Evolutionary conservation across 2,113 vertebrate species (phyloP).

Genomic region (Sinocyclocheilus grahami): DNA sequence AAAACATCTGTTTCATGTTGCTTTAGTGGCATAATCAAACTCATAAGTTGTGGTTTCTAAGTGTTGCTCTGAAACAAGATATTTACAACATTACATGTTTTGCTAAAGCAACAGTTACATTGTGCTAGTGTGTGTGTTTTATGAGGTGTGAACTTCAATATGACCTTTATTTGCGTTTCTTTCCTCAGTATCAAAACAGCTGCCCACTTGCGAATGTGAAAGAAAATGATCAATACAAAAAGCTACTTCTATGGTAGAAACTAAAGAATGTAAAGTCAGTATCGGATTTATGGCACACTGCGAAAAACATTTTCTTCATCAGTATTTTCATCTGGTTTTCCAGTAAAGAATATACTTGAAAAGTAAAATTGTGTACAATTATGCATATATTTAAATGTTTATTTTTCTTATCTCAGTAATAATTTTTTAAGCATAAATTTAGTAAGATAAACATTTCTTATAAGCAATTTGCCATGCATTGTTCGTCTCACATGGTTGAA

Average conservation of each 20-base stretch:
- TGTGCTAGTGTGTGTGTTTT: neutral
- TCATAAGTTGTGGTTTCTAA: neutral
- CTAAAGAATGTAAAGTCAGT: neutral
- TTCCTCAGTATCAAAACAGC: slow-evolving; percentile 1
- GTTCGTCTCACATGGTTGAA: neutral
- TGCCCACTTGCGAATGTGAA: slow-evolving; percentile 16
- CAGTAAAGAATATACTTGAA: neutral
- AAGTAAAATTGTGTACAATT: neutral
- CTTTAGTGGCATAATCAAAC: neutral
- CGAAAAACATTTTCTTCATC: neutral
- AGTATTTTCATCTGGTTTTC: neutral
- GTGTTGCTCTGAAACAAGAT: neutral
- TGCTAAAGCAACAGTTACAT: neutral
- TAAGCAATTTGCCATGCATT: neutral
- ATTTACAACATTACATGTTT: slow-evolving; percentile 9
- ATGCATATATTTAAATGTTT: neutral
- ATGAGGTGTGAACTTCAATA: neutral
- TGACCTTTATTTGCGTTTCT: slow-evolving; percentile 14
- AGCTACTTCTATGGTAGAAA: neutral
- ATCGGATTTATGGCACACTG: neutral
- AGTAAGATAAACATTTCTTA: neutral
- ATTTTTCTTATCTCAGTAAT: neutral
- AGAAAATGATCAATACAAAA: slow-evolving; percentile 33
- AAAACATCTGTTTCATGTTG: neutral
- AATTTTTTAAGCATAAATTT: neutral